Percentiles rank a stretch among this genome's conserved stretches.
phyloP scores from a whole-genome alignment of 2,797 vertebrate genomes.

The Neopelma chrysocephalum region DNA sequence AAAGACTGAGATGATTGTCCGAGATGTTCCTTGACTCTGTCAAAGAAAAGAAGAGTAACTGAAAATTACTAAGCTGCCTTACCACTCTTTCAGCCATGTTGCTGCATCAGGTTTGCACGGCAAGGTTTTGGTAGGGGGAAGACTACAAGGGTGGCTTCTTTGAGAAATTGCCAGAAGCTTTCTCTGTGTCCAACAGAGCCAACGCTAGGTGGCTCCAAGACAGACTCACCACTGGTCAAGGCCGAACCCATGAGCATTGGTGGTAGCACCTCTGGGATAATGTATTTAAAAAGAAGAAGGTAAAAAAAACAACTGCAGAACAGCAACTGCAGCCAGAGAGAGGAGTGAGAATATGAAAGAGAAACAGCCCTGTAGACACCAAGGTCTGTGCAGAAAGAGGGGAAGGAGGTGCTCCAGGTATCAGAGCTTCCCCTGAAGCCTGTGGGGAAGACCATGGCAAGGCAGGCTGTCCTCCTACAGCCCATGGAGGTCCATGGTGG shows the following conservation, averaged over 20 bases:
- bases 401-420: background rate
- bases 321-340: background rate
- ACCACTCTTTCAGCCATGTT: background rate
- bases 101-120: accelerated
- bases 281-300: background rate
- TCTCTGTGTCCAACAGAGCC: background rate
- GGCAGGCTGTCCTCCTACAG: background rate
- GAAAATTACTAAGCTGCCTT: background rate
- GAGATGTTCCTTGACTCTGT: background rate
- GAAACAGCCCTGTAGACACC: background rate
- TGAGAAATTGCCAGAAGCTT: background rate
- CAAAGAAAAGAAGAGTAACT: background rate
- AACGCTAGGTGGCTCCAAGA: background rate
- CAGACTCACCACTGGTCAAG: background rate
- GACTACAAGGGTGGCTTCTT: background rate
- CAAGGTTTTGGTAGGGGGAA: background rate
- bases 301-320: background rate
- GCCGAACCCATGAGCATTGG: background rate
- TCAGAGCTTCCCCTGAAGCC: background rate
- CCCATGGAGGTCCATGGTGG: too few species aligned
- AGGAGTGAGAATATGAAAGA: background rate
- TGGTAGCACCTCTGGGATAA: background rate
- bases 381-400: background rate
- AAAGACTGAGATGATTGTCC: background rate
- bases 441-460: background rate